These are phyloP conservation scores for Heliconius himera DNA, from an alignment of 1,140 invertebrate species.

Conservation along the genomic window DNA sequence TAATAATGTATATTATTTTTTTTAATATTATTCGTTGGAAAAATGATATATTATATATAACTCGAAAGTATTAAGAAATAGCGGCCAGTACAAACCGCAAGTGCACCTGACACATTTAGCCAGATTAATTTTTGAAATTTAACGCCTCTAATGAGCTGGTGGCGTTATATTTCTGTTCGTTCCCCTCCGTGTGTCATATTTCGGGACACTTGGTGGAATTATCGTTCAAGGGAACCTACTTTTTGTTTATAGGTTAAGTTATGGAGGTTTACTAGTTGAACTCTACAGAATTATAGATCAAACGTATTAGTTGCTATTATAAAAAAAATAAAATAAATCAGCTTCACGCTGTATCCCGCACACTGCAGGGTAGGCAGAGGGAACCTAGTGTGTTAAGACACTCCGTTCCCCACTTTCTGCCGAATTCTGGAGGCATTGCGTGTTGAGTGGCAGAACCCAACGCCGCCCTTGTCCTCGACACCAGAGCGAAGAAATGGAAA, in stretches of 20 bases:
- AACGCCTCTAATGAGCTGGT: background rate
- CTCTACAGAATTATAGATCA: too few relatives aligned
- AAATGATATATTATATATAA: background rate
- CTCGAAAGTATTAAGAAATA: background rate
- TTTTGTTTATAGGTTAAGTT: background rate
- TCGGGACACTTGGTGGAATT: background rate
- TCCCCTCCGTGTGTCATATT: slow-evolving; percentile 8
- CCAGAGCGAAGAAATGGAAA: too few relatives aligned
- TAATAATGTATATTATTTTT: background rate
- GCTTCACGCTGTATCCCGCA: too few relatives aligned
- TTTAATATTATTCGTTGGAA: background rate
- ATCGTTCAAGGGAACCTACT: background rate
- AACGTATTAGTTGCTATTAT: too few relatives aligned
- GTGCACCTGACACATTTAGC: slow-evolving; percentile 10
- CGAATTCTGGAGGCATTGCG: too few relatives aligned
- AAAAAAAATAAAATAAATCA: too few relatives aligned
- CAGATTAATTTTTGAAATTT: slow-evolving; percentile 13
- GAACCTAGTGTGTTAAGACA: too few relatives aligned
- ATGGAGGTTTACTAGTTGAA: background rate
- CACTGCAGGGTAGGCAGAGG: too few relatives aligned
- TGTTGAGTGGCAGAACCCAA: too few relatives aligned
- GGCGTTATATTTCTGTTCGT: background rate
- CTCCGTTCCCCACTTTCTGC: too few relatives aligned
- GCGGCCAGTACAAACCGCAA: background rate
- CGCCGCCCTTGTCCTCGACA: too few relatives aligned